Evolutionary conservation across 2,113 vertebrate species (phyloP).

Genomic region (Centropus bengalensis): DNA sequence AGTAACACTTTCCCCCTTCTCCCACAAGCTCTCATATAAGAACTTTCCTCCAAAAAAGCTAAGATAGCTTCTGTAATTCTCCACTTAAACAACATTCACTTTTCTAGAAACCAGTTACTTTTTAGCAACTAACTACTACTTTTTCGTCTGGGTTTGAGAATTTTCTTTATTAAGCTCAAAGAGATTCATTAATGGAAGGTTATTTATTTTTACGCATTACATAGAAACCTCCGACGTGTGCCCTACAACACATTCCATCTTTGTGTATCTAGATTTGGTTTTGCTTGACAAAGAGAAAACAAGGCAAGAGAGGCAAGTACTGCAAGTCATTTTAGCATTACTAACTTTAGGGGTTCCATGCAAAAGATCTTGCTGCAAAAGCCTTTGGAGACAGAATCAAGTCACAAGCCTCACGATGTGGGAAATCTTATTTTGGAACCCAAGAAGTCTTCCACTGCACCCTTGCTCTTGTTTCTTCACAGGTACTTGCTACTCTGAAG

Average conservation of each 20-base stretch:
- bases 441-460: background rate
- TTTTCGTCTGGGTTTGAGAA: background rate
- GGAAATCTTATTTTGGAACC: background rate
- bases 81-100: background rate
- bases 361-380: background rate
- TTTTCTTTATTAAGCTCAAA: background rate
- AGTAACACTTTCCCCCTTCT: background rate
- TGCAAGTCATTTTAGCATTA: background rate
- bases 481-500: background rate
- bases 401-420: background rate
- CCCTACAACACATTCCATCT: background rate
- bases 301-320: background rate
- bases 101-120: background rate
- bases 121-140: background rate
- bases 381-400: background rate
- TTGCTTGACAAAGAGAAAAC: background rate
- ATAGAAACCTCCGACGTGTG: background rate
- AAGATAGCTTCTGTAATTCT: background rate
- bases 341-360: background rate
- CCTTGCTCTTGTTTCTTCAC: background rate
- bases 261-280: background rate
- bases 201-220: background rate
- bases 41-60: background rate
- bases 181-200: background rate
- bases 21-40: background rate